Conservation (phyloP, 1,140 invertebrate genomes). For the Drosophila pectinifera region DNA sequence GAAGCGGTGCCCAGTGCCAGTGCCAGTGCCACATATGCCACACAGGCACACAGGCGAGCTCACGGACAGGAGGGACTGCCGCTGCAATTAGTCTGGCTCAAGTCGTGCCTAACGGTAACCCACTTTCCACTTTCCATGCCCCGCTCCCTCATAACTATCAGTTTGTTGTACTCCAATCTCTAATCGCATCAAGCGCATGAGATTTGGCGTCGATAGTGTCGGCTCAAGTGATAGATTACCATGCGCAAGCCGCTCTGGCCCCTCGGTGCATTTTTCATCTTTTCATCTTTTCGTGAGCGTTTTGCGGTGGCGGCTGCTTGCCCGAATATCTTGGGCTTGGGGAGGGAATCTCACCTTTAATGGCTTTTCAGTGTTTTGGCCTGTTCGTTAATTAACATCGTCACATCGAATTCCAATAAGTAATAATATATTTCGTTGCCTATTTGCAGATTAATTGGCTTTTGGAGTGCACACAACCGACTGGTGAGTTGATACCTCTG, state of each 20-base stretch:
- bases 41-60: constrained; percentile 49
- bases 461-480: constrained; percentile 32
- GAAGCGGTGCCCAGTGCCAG: constrained; percentile 2
- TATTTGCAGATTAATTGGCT: constrained; percentile 61
- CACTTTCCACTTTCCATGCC: constrained; percentile 38
- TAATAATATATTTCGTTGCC: constrained; percentile 5
- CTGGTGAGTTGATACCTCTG: constrained; percentile 33
- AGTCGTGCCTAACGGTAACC: constrained; percentile 79
- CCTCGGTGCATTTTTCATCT: constrained; percentile 15
- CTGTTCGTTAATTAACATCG: constrained; percentile 20
- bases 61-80: constrained; percentile 4
- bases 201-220: constrained; percentile 76
- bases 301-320: neutral
- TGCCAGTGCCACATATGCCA: constrained; percentile 42
- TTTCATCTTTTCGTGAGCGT: constrained; percentile 20
- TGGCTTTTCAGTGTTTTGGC: constrained; percentile 58
- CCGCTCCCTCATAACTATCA: constrained; percentile 49
- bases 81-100: constrained; percentile 79
- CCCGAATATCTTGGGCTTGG: constrained; percentile 5
- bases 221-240: constrained; percentile 73
- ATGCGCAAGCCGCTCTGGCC: constrained; percentile 30
- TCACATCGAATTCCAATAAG: neutral
- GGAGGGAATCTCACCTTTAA: constrained; percentile 36
- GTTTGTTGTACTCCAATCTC: constrained; percentile 31
- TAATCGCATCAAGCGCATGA: constrained; percentile 74